Conservation (phyloP, 2,797 vertebrate species). For the Onychomys leucogaster region DNA sequence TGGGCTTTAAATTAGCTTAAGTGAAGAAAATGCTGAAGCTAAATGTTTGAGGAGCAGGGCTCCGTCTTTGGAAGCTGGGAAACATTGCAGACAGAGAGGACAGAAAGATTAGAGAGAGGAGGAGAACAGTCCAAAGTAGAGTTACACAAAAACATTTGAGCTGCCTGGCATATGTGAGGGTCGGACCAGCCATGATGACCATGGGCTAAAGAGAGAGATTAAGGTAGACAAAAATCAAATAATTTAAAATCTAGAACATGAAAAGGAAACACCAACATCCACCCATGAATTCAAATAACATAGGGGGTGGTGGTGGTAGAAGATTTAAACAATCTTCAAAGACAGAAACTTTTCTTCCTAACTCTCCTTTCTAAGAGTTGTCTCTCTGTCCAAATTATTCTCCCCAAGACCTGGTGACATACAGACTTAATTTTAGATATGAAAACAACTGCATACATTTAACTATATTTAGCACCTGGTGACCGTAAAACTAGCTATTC, state of each 20-base stretch:
- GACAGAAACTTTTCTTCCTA: not conserved
- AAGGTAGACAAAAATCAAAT: not conserved
- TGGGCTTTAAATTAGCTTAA: not conserved
- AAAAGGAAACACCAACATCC: not conserved
- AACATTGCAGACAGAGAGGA: not conserved
- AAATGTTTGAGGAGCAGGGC: not conserved
- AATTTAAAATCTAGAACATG: not conserved
- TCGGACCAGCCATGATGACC: not conserved
- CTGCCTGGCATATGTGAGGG: not conserved
- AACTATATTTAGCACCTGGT: not conserved
- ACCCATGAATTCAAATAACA: not conserved
- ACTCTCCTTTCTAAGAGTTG: not conserved
- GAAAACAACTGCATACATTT: not conserved
- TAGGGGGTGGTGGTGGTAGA: too few relatives aligned
- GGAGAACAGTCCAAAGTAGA: not conserved
- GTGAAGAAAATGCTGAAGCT: not conserved
- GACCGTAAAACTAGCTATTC: not conserved
- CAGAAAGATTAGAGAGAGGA: not conserved
- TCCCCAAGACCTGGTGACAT: not conserved
- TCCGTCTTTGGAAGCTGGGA: not conserved
- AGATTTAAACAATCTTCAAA: not conserved
- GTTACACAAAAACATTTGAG: not conserved
- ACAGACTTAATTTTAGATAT: not conserved
- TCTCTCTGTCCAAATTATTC: not conserved
- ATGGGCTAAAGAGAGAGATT: not conserved